phyloP scores from a whole-genome alignment of 1,140 invertebrate species.

The Venustaconcha ellipsiformis region DNA sequence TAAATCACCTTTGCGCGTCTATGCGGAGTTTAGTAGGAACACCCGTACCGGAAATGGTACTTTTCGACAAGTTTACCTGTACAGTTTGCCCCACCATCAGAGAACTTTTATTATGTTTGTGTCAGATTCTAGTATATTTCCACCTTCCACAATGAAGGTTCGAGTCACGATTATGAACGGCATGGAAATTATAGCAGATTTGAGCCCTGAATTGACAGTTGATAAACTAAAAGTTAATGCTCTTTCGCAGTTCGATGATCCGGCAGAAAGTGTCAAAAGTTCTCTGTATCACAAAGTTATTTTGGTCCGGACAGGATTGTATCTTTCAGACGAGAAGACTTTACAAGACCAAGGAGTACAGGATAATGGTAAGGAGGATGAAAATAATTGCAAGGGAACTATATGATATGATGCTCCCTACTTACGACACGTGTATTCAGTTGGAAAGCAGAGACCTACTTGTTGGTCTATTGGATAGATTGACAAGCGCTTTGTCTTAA shows the following conservation, averaged over 20 bases:
- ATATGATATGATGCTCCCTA: too few relatives aligned
- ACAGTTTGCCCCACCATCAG: too few relatives aligned
- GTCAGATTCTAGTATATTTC: constrained; percentile 56
- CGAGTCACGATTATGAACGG: constrained; percentile 63
- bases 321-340: constrained; percentile 60
- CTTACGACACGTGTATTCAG: too few relatives aligned
- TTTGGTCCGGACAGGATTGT: constrained; percentile 54
- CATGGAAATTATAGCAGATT: constrained; percentile 52
- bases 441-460: too few relatives aligned
- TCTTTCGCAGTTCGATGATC: constrained; percentile 59
- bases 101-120: constrained; percentile 53
- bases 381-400: too few relatives aligned
- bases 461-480: too few relatives aligned
- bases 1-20: too few relatives aligned
- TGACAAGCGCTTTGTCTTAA: too few relatives aligned
- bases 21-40: too few relatives aligned
- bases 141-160: constrained; percentile 60
- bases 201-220: constrained; percentile 63
- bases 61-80: too few relatives aligned
- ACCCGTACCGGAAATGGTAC: too few relatives aligned
- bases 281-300: constrained; percentile 67
- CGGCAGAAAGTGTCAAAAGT: constrained; percentile 61
- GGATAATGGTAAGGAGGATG: constrained; percentile 59
- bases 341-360: constrained; percentile 59
- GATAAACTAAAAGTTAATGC: constrained; percentile 67